Percentiles rank a stretch among this genome's conserved stretches.
These are phyloP conservation scores for Nomada goodeniana DNA, from an alignment of 2,888 invertebrate species.

Conservation along the genomic window DNA sequence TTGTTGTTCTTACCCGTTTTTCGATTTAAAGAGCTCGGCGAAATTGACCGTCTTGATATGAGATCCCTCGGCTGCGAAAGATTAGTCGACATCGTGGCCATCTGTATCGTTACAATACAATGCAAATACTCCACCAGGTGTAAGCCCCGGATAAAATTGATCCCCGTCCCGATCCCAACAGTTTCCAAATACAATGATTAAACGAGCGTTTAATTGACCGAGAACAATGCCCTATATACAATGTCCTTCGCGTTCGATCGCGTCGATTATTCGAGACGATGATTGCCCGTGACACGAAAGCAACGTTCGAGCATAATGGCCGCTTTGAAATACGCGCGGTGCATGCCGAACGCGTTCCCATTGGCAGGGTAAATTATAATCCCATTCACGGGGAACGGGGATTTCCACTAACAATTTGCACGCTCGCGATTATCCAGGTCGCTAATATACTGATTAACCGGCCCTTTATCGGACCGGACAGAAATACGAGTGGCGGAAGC, in stretches of 20 bases:
- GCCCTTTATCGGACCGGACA: constrained; percentile 10
- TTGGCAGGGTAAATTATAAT: constrained; percentile 31
- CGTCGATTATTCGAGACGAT: constrained; percentile 35
- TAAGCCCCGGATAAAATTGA: no score
- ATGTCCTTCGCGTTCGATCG: constrained; percentile 1
- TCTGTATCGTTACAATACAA: no score
- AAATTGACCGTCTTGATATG: no score
- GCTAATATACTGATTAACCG: constrained; percentile 40
- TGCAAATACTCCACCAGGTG: no score
- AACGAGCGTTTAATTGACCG: not conserved
- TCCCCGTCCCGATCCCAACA: no score
- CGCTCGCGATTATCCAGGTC: constrained; percentile 23
- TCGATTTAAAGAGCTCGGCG: no score
- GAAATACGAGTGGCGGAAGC: constrained; percentile 20
- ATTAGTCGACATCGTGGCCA: no score
- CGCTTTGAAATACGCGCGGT: constrained; percentile 24
- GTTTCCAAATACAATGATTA: not conserved
- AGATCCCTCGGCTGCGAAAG: no score
- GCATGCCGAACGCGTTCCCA: constrained; percentile 22
- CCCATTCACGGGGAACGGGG: constrained; percentile 3
- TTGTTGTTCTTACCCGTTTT: not conserved
- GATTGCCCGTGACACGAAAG: constrained; percentile 20
- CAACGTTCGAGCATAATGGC: not conserved
- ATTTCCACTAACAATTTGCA: constrained; percentile 42
- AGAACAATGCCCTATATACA: not conserved